These are phyloP conservation scores for Polymixis lichenea DNA, from an alignment of 2,888 invertebrate genomes.

Conservation along the genomic window DNA sequence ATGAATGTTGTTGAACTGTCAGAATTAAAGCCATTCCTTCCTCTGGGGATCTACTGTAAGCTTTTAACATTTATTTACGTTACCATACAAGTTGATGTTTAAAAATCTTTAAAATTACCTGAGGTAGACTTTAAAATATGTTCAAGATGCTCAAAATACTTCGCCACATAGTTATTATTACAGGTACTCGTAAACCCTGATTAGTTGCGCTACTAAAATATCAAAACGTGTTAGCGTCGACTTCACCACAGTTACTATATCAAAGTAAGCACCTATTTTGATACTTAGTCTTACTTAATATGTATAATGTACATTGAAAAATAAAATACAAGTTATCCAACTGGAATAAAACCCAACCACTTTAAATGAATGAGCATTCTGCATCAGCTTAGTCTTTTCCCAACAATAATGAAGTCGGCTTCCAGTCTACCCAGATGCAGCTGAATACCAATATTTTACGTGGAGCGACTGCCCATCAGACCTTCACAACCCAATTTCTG, in stretches of 20 bases:
- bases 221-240: constrained; percentile 42
- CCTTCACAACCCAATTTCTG: neutral
- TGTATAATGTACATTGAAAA: constrained; percentile 4
- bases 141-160: constrained; percentile 49
- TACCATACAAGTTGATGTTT: too few relatives aligned
- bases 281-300: constrained; percentile 32
- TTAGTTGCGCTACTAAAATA: constrained; percentile 60
- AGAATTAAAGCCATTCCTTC: too few relatives aligned
- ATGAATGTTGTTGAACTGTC: too few relatives aligned
- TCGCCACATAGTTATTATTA: constrained; percentile 34
- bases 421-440: too few relatives aligned
- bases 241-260: constrained; percentile 30
- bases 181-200: constrained; percentile 56
- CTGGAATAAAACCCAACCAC: neutral
- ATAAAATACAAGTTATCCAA: neutral
- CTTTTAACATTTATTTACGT: neutral
- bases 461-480: neutral
- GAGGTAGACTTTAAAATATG: constrained; percentile 1
- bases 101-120: neutral
- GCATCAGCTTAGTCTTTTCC: neutral
- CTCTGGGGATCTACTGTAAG: neutral
- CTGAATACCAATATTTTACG: too few relatives aligned
- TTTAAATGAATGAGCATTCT: constrained; percentile 3
- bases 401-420: neutral
- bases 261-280: constrained; percentile 42